A percentile compares a stretch with the other conserved stretches of the same genome.
Conservation (phyloP, 2,113 vertebrate species). For the Mirza zaza region DNA sequence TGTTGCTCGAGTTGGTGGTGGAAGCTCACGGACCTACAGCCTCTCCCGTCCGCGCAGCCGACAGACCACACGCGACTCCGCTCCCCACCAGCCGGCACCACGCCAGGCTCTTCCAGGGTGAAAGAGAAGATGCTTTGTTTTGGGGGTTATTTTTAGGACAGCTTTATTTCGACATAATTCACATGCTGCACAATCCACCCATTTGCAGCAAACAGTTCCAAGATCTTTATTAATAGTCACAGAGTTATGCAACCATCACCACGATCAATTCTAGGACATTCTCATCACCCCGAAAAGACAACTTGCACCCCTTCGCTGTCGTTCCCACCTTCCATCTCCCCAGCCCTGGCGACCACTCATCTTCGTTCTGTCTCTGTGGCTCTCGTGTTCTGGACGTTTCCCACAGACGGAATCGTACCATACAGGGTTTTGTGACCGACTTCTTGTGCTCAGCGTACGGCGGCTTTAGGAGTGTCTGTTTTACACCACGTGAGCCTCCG, state of each 20-base stretch:
- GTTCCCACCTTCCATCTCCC: no score
- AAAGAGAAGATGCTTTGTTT: background rate
- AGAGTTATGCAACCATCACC: no score
- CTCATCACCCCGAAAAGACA: background rate
- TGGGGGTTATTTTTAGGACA: background rate
- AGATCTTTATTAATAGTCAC: background rate
- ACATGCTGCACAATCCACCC: no score
- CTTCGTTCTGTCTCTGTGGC: background rate
- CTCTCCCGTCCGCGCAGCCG: background rate
- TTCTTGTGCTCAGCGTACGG: background rate
- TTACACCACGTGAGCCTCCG: background rate
- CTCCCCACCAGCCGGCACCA: fast-evolving
- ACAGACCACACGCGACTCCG: no score
- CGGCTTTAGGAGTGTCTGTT: background rate
- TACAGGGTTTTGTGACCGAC: background rate
- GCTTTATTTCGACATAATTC: background rate
- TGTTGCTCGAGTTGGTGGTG: no score
- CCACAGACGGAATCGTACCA: fast-evolving
- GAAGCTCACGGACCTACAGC: background rate
- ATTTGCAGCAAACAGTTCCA: background rate
- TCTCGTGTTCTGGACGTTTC: background rate
- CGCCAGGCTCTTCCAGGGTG: background rate
- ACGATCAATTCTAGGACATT: background rate
- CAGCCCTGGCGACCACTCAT: background rate
- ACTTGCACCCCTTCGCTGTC: background rate